phyloP scores from a whole-genome alignment of 2,888 invertebrate genomes.

The Aromia moschata region DNA sequence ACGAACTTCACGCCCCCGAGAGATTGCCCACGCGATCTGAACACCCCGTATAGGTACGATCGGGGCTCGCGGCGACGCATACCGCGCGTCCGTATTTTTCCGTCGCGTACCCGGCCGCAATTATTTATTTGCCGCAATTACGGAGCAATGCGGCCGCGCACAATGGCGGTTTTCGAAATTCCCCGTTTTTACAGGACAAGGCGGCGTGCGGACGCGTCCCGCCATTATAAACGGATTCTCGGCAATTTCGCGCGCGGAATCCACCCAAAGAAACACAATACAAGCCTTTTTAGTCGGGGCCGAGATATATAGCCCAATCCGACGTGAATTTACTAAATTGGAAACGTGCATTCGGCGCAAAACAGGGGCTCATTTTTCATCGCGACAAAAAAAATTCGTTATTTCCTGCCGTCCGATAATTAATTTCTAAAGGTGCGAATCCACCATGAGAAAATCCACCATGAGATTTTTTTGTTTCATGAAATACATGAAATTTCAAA shows the following conservation, averaged over 20 bases:
- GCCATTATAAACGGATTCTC: conserved; percentile 55
- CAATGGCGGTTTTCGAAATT: conserved; percentile 49
- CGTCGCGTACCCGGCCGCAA: conserved; percentile 36
- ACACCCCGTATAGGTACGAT: too few species aligned
- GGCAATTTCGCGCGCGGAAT: conserved; percentile 50
- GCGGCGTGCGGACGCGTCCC: conserved; percentile 37
- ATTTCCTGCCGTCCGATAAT: too few species aligned
- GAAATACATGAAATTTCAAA: too few species aligned
- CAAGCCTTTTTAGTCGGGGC: conserved; percentile 44
- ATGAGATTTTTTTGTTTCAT: too few species aligned
- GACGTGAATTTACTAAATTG: conserved; percentile 45
- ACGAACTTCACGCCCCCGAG: too few species aligned
- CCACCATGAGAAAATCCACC: too few species aligned
- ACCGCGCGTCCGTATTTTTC: conserved; percentile 24
- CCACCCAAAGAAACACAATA: conserved; percentile 50
- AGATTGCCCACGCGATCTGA: too few species aligned
- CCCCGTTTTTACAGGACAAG: conserved; percentile 46
- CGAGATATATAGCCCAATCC: conserved; percentile 43
- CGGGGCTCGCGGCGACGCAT: too few species aligned
- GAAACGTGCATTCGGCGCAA: conserved; percentile 39
- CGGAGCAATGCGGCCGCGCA: conserved; percentile 49
- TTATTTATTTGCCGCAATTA: conserved; percentile 54
- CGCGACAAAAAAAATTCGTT: too few species aligned
- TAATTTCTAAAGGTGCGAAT: conserved; percentile 5
- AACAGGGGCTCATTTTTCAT: too few species aligned